Base-by-base conservation (phyloP, 2,113 vertebrate species). In the Triplophysa dalaica region DNA sequence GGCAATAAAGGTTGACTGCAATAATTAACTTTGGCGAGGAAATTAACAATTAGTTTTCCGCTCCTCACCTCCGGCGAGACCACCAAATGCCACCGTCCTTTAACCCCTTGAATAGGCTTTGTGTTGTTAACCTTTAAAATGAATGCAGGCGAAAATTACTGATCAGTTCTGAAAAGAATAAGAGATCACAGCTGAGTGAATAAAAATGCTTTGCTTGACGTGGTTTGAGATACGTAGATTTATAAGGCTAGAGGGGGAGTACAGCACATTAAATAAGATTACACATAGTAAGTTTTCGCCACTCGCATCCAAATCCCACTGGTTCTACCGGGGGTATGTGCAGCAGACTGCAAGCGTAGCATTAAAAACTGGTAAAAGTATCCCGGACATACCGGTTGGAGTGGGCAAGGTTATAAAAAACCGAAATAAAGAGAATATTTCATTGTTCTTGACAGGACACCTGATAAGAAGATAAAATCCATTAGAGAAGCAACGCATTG, bases 21-120 rank as follows among this genome's bases (percentile, higher is more conserved):
- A 61, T 87, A 82, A 87, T 85, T 83, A 75, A 61, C 60, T 75
- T 82, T 63, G 29, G 48, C 61, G 60, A 61, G 29, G 26, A 76
- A 66, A 78, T 75, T 6, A 82, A 79, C 66, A 84, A 81, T 82
- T 80, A 69, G 76, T 67, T 43, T 82, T 41, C 29, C 24, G 41
- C 52, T 70, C 24, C 19, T 48, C 3, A 48, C 41, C 61, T 61
- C 45, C 21, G 67, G 56, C 4, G 8, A 48, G 56, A 14, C 2
- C 69, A 19, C 54, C 41, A 67, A 41, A 56, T 79, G 52, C 74
- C 54, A 50, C 41, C 5, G 48, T 12, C 19, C 29, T 29, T 52
- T 52, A 50, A 68, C 10, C 54, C 64, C n/a, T 19, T 22, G 75
- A 38, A 45, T 50, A 13, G 22, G 16, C 0, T 21, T 61, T 45